phyloP scores from a whole-genome alignment of 2,113 vertebrate genomes.

The Callopanchax toddi region DNA sequence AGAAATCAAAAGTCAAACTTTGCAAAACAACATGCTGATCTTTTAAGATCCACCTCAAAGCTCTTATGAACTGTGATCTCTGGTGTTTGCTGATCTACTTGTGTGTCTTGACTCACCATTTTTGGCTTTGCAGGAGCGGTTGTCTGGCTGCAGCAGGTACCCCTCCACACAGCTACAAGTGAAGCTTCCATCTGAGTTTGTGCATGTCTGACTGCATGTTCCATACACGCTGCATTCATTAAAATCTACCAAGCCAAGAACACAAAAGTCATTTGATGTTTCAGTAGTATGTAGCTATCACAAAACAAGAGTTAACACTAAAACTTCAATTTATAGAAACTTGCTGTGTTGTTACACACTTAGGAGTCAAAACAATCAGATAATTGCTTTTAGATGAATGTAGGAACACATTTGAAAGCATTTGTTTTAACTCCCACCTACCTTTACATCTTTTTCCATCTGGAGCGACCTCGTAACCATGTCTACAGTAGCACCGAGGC shows the following conservation, averaged over 20 bases:
- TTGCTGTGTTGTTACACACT: neutral
- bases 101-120: conserved; percentile 80
- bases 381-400: neutral
- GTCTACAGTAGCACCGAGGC: conserved; percentile 89
- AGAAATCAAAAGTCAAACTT: no score
- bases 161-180: conserved; percentile 93
- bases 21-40: neutral
- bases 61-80: neutral
- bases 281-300: neutral
- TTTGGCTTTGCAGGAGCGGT: conserved; percentile 98
- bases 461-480: conserved; percentile 87
- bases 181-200: conserved; percentile 90
- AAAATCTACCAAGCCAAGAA: conserved; percentile 82
- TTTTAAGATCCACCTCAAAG: conserved; percentile 1
- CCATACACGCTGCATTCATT: conserved; percentile 94
- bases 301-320: neutral
- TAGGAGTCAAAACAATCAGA: conserved; percentile 16
- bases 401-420: conserved; percentile 2
- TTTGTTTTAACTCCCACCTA: conserved; percentile 63
- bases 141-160: conserved; percentile 93
- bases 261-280: neutral
- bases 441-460: conserved; percentile 91
- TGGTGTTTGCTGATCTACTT: neutral
- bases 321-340: neutral
- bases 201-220: conserved; percentile 94